Conservation (phyloP, 2,888 invertebrate genomes). For the Strigamia crassipes region DNA sequence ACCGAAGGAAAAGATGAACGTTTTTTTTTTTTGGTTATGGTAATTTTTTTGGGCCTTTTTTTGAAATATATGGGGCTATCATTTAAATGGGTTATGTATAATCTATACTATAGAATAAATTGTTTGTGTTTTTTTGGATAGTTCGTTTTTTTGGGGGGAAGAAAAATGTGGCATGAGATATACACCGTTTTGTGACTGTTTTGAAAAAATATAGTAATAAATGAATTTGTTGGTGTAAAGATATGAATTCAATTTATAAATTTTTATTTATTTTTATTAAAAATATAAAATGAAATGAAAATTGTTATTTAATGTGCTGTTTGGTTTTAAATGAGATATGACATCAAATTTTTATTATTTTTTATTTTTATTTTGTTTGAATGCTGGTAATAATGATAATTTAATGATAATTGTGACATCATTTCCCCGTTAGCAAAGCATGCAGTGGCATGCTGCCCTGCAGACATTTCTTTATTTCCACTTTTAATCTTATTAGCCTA, state of each 20-base stretch:
- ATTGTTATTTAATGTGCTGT: neutral
- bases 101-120: neutral
- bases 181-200: no score
- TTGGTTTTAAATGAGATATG: neutral
- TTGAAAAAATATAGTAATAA: no score
- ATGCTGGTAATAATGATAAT: neutral
- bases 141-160: neutral
- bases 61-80: neutral
- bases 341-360: neutral
- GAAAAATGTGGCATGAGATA: neutral
- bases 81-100: neutral
- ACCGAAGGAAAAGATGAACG: neutral
- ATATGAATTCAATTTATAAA: no score
- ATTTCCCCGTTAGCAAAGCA: neutral
- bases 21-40: neutral
- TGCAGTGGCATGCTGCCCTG: neutral
- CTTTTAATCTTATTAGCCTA: neutral
- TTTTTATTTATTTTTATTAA: no score
- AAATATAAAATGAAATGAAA: no score
- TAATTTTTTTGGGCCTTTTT: neutral
- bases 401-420: neutral
- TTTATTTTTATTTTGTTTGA: neutral
- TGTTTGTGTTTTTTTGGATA: neutral
- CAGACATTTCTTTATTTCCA: neutral
- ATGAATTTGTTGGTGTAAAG: no score